These are phyloP conservation scores for Dusona sp. DNA, from an alignment of 2,888 invertebrate genomes.

Conservation along the genomic window DNA sequence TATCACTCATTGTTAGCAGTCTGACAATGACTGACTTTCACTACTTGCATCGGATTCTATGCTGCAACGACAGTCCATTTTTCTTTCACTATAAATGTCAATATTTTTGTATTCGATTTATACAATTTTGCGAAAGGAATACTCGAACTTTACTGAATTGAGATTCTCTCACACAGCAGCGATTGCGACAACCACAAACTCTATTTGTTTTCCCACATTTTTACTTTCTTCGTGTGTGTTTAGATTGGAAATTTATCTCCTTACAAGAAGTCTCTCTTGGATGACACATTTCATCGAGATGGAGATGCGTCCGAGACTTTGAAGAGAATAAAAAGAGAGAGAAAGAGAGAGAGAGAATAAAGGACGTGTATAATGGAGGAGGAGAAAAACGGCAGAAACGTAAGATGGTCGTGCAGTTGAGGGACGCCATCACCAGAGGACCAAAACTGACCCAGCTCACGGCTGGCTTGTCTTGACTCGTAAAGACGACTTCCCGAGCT, in stretches of 20 bases:
- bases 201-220: constrained; percentile 10
- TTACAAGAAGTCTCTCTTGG: constrained; percentile 29
- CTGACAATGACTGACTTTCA: constrained; percentile 26
- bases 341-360: neutral
- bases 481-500: constrained; percentile 29
- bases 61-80: neutral
- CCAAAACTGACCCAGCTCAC: constrained; percentile 49
- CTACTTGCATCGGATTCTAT: constrained; percentile 20
- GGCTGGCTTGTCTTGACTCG: constrained; percentile 49
- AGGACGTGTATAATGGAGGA: neutral
- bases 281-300: constrained; percentile 26
- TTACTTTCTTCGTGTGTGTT: constrained; percentile 8
- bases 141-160: neutral
- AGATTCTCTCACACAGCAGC: neutral
- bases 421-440: constrained; percentile 32
- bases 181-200: neutral
- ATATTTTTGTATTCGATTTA: constrained; percentile 29
- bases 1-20: neutral
- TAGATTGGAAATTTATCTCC: constrained; percentile 58
- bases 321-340: neutral
- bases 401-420: constrained; percentile 10
- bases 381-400: constrained; percentile 9
- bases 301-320: constrained; percentile 12
- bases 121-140: constrained; percentile 1
- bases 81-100: constrained; percentile 6